Conservation (phyloP, 2,888 invertebrate species). For the Calameuta pallipes region DNA sequence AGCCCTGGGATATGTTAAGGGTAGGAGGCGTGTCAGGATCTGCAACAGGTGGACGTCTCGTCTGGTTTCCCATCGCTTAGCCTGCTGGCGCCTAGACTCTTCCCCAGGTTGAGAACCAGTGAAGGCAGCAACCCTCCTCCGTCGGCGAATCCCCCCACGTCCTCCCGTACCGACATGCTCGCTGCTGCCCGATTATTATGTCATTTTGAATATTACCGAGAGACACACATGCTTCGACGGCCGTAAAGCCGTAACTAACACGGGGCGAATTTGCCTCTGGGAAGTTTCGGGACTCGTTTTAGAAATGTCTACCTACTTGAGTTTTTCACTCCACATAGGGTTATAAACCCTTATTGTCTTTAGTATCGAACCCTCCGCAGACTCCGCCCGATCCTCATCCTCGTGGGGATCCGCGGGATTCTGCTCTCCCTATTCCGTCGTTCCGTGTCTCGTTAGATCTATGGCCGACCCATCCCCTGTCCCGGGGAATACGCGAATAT, state of each 20-base stretch:
- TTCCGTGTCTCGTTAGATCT: not conserved
- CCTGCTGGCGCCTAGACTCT: not conserved
- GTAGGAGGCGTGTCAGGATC: slow-evolving; percentile 42
- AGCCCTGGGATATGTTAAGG: slow-evolving; percentile 21
- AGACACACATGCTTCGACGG: not conserved
- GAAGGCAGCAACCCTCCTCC: not conserved
- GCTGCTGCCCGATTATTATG: slow-evolving; percentile 36
- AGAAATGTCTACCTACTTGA: not conserved
- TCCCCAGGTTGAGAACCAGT: not conserved
- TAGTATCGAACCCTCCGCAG: not conserved
- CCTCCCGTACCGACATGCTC: slow-evolving; percentile 3
- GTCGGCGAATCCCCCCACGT: not conserved
- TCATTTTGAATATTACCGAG: slow-evolving; percentile 34
- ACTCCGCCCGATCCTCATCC: not conserved
- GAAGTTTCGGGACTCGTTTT: not conserved
- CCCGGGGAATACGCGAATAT: not conserved
- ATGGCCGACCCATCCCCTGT: not conserved
- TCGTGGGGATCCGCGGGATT: not conserved
- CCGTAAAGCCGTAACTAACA: slow-evolving; percentile 6
- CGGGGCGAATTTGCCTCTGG: not conserved
- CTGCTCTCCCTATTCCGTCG: not conserved
- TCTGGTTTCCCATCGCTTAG: slow-evolving; percentile 29
- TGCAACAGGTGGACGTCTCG: slow-evolving; percentile 59
- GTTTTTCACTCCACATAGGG: not conserved
- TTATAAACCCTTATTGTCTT: not conserved